Conservation (phyloP, 2,797 vertebrate species). For the Pipistrellus kuhlii region DNA sequence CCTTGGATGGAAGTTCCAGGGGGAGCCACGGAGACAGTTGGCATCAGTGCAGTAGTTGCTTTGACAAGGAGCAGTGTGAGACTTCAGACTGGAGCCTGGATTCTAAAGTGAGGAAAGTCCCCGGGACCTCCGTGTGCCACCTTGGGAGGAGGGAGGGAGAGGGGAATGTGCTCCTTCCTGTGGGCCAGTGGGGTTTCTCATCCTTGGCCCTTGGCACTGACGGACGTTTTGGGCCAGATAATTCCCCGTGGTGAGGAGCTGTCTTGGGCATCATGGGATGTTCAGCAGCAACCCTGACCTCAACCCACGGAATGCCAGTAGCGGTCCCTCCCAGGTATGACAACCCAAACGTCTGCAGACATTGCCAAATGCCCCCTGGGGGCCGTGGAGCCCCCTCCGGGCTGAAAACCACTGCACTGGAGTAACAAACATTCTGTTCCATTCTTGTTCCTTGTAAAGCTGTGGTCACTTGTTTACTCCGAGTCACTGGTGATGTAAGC, state of each 20-base stretch:
- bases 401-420: background rate
- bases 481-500: background rate
- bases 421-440: background rate
- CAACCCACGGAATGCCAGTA: background rate
- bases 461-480: conserved; percentile 60
- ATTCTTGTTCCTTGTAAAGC: background rate
- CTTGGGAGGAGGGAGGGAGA: accelerated
- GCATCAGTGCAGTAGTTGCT: accelerated
- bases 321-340: background rate
- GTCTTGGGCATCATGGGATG: background rate
- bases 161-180: accelerated
- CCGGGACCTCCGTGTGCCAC: accelerated
- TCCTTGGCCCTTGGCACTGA: background rate
- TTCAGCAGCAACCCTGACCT: background rate
- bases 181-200: too few relatives aligned
- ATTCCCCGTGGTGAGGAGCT: background rate
- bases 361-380: background rate
- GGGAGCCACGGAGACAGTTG: accelerated
- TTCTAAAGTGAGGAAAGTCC: background rate
- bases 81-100: background rate
- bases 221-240: accelerated
- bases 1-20: background rate
- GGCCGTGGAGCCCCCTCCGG: accelerated
- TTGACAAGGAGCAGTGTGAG: background rate
- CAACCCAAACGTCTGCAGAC: background rate